A percentile compares a stretch with the other conserved stretches of the same genome.
Conservation (phyloP, 2,888 invertebrate species). For the Polia nebulosa region DNA sequence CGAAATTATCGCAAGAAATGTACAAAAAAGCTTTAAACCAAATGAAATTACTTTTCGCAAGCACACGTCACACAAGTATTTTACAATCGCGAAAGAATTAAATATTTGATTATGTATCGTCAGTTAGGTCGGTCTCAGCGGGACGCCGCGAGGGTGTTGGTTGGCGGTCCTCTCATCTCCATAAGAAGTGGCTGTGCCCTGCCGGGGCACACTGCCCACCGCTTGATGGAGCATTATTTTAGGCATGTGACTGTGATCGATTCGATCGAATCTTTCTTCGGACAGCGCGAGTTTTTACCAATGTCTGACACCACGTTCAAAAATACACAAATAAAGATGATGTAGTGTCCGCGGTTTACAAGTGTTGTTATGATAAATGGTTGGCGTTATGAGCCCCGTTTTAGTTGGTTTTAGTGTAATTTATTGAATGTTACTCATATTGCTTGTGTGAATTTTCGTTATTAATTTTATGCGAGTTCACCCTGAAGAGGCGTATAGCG, state of each 20-base stretch:
- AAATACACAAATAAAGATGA: slow-evolving; percentile 77
- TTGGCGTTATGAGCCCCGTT: slow-evolving; percentile 78
- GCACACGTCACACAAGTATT: slow-evolving; percentile 53
- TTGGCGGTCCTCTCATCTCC: slow-evolving; percentile 79
- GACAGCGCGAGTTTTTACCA: slow-evolving; percentile 84
- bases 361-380: slow-evolving; percentile 83
- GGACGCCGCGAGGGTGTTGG: slow-evolving; percentile 79
- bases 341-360: slow-evolving; percentile 82
- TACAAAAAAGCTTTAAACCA: slow-evolving; percentile 13
- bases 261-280: slow-evolving; percentile 85
- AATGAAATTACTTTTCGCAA: slow-evolving; percentile 52
- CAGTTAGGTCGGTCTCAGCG: slow-evolving; percentile 78
- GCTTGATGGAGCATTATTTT: slow-evolving; percentile 86
- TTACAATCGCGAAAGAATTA: slow-evolving; percentile 73
- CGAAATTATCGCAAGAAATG: neutral
- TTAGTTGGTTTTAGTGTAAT: slow-evolving; percentile 74
- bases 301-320: slow-evolving; percentile 63
- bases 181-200: slow-evolving; percentile 74
- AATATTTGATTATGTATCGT: slow-evolving; percentile 79
- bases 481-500: slow-evolving; percentile 24
- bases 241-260: slow-evolving; percentile 89
- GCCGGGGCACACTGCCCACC: slow-evolving; percentile 73
- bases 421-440: slow-evolving; percentile 70
- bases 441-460: slow-evolving; percentile 36
- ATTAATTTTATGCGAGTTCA: slow-evolving; percentile 37